Base-by-base conservation (phyloP, 2,113 vertebrate species). In the Brachirus orientalis region DNA sequence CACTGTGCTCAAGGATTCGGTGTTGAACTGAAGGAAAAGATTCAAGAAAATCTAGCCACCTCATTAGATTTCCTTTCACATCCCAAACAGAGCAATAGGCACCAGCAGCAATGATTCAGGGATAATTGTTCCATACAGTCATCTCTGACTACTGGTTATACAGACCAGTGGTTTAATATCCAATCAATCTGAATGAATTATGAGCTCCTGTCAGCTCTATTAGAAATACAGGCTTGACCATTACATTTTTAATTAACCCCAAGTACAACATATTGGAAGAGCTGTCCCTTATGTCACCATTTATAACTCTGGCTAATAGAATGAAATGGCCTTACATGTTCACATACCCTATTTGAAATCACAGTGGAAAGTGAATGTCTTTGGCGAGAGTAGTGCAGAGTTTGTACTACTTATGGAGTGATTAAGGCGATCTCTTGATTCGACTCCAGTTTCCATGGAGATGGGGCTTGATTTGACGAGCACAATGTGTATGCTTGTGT, bases 381-480 rank as follows among this genome's bases (percentile, higher is more conserved):
- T 85, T 70, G 70, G 75, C 75, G 69, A 70, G 75, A 72, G 13
- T 37, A 75, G 69, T 78, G 62, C 70, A 64, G 70, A 80, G 69
- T 83, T 83, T 86, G 80, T 78, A 63, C 64, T 58, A 88, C 88
- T 90, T 88, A 88, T 88, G 76, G 58, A 80, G 85, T 78, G 83
- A 88, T 89, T 84, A 88, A 84, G 75, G 82, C 82, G 62, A 78
- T 77, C 70, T 83, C 77, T 86, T 90, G 84, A 73, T 90, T 88
- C 79, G 12, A 72, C 77, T 82, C 73, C 46, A 81, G 88, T 91
- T 91, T 83, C 87, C 87, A 90, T 86, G 82, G 84, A 72, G 67
- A 89, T 72, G 35, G 45, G 63, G 66, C 79, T 87, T 83, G 78
- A 88, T 88, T 89, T 86, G 80, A 86, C 50, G 38, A 79, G 77